These are phyloP conservation scores for Calonectris borealis DNA, from an alignment of 2,113 vertebrate genomes.

Conservation along the genomic window DNA sequence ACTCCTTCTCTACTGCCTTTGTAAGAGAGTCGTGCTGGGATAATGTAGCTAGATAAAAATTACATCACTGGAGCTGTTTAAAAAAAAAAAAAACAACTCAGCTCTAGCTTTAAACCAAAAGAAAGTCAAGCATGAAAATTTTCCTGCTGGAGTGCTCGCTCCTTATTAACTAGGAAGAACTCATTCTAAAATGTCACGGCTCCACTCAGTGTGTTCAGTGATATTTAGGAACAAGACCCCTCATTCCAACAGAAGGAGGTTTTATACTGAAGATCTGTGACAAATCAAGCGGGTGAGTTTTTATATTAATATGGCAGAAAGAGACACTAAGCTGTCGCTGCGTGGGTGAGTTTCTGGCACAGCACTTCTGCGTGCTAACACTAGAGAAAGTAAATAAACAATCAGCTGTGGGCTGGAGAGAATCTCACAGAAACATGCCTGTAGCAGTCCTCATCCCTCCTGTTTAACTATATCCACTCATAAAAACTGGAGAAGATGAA, in stretches of 20 bases:
- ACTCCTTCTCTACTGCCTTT: not conserved
- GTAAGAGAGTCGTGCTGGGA: not conserved
- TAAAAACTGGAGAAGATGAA: not conserved
- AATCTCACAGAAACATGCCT: not conserved
- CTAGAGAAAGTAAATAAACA: not conserved
- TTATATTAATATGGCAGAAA: not conserved
- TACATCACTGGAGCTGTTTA: not conserved
- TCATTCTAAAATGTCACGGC: not conserved
- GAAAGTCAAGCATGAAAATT: not conserved
- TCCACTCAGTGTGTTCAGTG: not conserved
- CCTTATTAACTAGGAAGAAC: accelerated
- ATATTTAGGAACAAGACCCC: not conserved
- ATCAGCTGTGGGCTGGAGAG: not conserved
- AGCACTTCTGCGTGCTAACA: not conserved
- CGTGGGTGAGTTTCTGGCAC: not conserved
- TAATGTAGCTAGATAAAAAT: not conserved
- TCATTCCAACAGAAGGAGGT: not conserved
- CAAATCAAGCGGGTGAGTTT: not conserved
- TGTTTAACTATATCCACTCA: not conserved
- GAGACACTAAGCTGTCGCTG: not conserved
- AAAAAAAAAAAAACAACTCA: not conserved
- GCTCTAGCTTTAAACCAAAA: not conserved
- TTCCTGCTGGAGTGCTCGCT: not conserved
- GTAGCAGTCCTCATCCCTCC: not conserved
- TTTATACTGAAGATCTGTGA: not conserved